Conservation (phyloP, 37 sponge, comb jelly and placozoan species). For the Bolinopsis microptera region DNA sequence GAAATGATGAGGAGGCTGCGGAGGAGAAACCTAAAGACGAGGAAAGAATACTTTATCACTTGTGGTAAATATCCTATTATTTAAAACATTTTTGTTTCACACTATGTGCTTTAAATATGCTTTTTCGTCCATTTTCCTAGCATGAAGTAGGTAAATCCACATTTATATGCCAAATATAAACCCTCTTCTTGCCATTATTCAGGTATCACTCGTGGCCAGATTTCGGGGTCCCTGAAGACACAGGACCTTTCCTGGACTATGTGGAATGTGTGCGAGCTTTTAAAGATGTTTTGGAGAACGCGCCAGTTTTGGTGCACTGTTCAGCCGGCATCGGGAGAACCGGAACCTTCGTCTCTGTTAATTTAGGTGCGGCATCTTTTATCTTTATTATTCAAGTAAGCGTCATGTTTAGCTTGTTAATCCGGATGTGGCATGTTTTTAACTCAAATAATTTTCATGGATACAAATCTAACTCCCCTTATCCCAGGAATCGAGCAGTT, state of each 20-base stretch:
- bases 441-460: background rate
- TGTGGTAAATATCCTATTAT: constrained; percentile 10
- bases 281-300: constrained; percentile 68
- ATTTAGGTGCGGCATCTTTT: background rate
- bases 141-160: too few relatives aligned
- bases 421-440: too few relatives aligned
- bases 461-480: background rate
- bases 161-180: too few relatives aligned
- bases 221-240: constrained; percentile 86
- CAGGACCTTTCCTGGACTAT: constrained; percentile 83
- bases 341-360: constrained; percentile 88
- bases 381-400: background rate
- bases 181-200: too few relatives aligned
- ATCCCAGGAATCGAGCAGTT: constrained; percentile 69
- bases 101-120: too few relatives aligned
- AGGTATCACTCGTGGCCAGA: constrained; percentile 84
- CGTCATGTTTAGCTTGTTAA: too few relatives aligned
- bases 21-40: background rate
- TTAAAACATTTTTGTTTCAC: too few relatives aligned
- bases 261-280: constrained; percentile 72
- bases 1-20: background rate
- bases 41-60: background rate
- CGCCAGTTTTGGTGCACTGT: constrained; percentile 94
- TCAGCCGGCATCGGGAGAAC: constrained; percentile 97
- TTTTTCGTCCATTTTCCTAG: too few relatives aligned